phyloP scores from a whole-genome alignment of 2,113 vertebrate species.

The Myodes glareolus region DNA sequence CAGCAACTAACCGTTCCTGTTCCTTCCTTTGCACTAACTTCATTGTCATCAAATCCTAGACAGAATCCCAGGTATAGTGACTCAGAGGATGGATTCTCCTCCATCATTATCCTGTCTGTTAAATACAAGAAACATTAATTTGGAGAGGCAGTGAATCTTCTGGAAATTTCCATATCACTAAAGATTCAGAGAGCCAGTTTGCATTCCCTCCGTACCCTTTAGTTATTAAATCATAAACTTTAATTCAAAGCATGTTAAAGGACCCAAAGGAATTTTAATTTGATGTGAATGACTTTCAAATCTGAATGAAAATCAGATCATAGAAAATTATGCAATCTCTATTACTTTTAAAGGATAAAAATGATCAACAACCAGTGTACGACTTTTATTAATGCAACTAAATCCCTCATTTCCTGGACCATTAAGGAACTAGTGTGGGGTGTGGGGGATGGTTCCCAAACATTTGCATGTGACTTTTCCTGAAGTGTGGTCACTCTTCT shows the following conservation, averaged over 20 bases:
- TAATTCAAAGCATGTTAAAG: constrained; percentile 76
- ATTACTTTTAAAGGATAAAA: constrained; percentile 78
- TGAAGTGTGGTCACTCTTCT: constrained; percentile 49
- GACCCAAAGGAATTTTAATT: constrained; percentile 79
- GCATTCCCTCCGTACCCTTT: constrained; percentile 69
- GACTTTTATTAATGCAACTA: constrained; percentile 61
- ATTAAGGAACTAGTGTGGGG: constrained; percentile 49
- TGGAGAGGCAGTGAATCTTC: constrained; percentile 66
- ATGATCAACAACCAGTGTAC: constrained; percentile 75
- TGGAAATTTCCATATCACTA: constrained; percentile 73
- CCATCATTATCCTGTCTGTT: constrained; percentile 27
- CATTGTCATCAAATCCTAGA: constrained; percentile 37
- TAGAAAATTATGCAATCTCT: constrained; percentile 73
- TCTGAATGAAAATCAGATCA: constrained; percentile 77
- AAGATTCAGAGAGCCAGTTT: constrained; percentile 73
- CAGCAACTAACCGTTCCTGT: not conserved
- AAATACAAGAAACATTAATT: constrained; percentile 54
- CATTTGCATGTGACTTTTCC: constrained; percentile 68
- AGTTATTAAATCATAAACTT: constrained; percentile 81
- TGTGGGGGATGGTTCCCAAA: constrained; percentile 52
- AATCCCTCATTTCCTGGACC: constrained; percentile 56
- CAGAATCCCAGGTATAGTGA: constrained; percentile 40
- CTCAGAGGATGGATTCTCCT: constrained; percentile 10
- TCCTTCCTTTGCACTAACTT: constrained; percentile 14
- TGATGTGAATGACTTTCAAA: constrained; percentile 75